phyloP scores from a whole-genome alignment of 2,888 invertebrate species.

The Resseliella maxima region DNA sequence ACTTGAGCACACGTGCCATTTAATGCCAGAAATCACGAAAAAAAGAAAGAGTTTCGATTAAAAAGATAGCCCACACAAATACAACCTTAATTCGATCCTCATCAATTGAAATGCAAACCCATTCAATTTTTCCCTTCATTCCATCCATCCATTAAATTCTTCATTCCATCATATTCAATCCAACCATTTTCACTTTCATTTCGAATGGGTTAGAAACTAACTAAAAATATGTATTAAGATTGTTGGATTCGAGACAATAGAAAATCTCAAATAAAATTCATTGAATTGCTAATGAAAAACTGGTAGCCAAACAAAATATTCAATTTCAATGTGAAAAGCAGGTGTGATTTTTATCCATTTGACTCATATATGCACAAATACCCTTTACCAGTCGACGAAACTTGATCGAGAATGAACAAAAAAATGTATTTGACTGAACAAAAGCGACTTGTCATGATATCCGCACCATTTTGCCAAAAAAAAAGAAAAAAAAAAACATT shows the following conservation, averaged over 20 bases:
- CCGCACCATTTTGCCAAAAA: constrained; percentile 42
- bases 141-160: background rate
- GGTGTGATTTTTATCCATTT: constrained; percentile 31
- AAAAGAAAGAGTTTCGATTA: background rate
- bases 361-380: background rate
- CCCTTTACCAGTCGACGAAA: constrained; percentile 31
- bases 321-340: constrained; percentile 5
- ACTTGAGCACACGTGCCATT: background rate
- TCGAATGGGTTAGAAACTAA: background rate
- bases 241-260: constrained; percentile 27
- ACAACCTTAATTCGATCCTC: constrained; percentile 28
- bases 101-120: background rate
- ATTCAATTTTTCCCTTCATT: too few relatives aligned
- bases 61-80: constrained; percentile 46
- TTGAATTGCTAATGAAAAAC: constrained; percentile 8
- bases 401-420: background rate
- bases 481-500: background rate
- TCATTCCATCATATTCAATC: background rate
- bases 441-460: constrained; percentile 54
- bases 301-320: constrained; percentile 27
- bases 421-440: background rate
- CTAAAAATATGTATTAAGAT: too few relatives aligned
- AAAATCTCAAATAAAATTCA: background rate
- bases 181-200: background rate
- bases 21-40: background rate